A percentile compares a stretch with the other conserved stretches of the same genome.
Conservation (phyloP, 2,113 vertebrate species). For the Kobus ellipsiprymnus region DNA sequence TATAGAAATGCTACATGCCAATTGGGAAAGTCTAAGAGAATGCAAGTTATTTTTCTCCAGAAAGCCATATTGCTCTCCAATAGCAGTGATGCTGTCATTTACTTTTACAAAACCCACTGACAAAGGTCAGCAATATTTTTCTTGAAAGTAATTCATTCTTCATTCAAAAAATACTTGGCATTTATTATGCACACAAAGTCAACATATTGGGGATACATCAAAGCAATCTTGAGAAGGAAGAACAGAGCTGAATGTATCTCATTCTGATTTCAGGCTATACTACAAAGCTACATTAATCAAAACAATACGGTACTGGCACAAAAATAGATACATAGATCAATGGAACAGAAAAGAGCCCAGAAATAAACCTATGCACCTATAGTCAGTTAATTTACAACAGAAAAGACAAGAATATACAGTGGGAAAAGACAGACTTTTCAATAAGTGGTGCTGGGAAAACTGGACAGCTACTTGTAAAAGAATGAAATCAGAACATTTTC, state of each 20-base stretch:
- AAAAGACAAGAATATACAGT: not conserved
- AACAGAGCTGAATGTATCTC: not conserved
- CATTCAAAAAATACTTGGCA: slow-evolving; percentile 5
- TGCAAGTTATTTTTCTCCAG: not conserved
- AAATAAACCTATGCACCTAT: not conserved
- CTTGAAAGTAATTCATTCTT: slow-evolving; percentile 15
- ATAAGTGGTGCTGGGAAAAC: not conserved
- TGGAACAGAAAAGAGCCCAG: not conserved
- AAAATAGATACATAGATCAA: not conserved
- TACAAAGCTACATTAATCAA: not conserved
- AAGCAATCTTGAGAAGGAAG: not conserved
- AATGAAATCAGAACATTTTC: not conserved
- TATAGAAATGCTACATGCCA: not conserved
- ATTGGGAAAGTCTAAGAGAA: not conserved
- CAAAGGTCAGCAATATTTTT: not conserved
- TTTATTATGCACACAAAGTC: slow-evolving; percentile 11
- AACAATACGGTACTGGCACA: not conserved
- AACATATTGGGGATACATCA: not conserved
- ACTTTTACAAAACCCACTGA: slow-evolving; percentile 27
- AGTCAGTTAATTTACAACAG: not conserved
- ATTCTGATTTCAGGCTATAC: not conserved
- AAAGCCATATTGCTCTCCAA: not conserved
- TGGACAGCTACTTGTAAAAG: not conserved
- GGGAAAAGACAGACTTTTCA: not conserved
- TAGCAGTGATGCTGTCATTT: not conserved